These are phyloP conservation scores for Zosterops lateralis DNA, from an alignment of 2,113 vertebrate species.

Conservation along the genomic window DNA sequence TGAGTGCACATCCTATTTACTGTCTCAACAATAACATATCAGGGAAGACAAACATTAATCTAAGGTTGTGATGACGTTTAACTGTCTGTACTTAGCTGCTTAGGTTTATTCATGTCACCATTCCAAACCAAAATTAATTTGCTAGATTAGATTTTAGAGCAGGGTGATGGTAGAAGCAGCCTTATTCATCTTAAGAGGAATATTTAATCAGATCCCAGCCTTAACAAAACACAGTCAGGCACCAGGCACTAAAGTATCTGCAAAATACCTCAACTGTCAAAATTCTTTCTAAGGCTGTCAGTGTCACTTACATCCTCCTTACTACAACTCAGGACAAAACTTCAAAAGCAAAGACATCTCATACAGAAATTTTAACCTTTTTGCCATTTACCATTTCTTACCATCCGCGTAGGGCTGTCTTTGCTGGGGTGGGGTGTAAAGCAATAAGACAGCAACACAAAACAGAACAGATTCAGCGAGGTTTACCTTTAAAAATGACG, in stretches of 20 bases:
- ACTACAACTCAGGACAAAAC: not conserved
- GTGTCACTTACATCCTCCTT: not conserved
- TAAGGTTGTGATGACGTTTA: not conserved
- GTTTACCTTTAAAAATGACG: slow-evolving; percentile 85
- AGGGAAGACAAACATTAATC: not conserved
- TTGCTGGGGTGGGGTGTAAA: not conserved
- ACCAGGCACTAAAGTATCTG: not conserved
- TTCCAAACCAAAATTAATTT: not conserved
- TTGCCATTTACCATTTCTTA: not conserved
- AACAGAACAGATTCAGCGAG: not conserved
- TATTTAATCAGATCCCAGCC: not conserved
- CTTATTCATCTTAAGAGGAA: not conserved
- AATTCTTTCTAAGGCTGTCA: not conserved
- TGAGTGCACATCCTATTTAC: not conserved
- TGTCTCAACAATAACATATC: not conserved
- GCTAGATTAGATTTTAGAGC: not conserved
- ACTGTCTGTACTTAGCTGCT: not conserved
- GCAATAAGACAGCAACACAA: rapidly evolving
- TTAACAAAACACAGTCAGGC: not conserved
- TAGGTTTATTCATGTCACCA: not conserved
- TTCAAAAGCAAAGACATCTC: not conserved
- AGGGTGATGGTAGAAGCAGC: not conserved
- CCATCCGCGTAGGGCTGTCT: rapidly evolving
- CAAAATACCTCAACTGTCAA: not conserved
- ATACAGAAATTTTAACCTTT: not conserved